Evolutionary conservation across 2,113 vertebrate species (phyloP).

Genomic region (Upupa epops): DNA sequence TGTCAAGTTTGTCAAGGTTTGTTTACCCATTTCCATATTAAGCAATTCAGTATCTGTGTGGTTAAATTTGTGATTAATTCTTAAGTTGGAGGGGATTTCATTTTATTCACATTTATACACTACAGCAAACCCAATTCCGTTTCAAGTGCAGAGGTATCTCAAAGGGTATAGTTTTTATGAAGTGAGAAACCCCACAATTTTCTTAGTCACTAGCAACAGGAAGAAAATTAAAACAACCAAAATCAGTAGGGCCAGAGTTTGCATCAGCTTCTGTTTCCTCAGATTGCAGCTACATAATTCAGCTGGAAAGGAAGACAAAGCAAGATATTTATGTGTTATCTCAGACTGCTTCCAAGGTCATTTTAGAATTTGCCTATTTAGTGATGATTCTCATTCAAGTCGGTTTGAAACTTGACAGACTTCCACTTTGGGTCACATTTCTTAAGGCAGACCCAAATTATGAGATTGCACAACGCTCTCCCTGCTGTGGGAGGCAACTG

Average conservation of each 20-base stretch:
- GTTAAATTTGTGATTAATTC: background rate
- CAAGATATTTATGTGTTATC: background rate
- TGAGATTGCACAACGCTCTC: background rate
- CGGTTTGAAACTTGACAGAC: conserved; percentile 34
- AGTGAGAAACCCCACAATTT: conserved; percentile 6
- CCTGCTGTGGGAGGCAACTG: background rate
- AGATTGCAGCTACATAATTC: background rate
- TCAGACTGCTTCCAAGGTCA: background rate
- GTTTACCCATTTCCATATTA: background rate
- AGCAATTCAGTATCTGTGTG: background rate
- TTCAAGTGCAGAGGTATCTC: background rate
- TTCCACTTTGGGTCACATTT: conserved; percentile 18
- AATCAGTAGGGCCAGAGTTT: background rate
- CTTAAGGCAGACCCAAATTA: background rate
- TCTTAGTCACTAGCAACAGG: background rate
- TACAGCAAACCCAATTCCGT: background rate
- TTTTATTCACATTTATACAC: background rate
- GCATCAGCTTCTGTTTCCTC: background rate
- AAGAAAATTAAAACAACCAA: background rate
- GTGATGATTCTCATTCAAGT: conserved; percentile 1
- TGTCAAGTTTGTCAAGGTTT: background rate
- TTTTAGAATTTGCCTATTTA: background rate
- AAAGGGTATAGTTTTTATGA: background rate
- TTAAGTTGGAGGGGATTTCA: background rate
- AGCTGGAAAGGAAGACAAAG: conserved; percentile 18